Base-by-base conservation (phyloP, 2,888 invertebrate genomes). In the Lasius fuliginosus region DNA sequence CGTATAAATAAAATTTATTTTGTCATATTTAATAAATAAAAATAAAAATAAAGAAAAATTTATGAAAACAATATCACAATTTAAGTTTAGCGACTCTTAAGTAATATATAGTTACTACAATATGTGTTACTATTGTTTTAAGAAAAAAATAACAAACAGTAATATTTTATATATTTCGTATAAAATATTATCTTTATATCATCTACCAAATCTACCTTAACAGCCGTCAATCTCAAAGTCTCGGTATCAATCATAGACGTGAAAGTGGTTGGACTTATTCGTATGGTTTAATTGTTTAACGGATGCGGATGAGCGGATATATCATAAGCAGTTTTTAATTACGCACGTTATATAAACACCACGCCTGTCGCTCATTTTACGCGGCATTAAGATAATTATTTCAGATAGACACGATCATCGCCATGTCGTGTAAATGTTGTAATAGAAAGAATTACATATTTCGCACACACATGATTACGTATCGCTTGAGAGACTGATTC, bases 351-450 rank as follows among this genome's bases (percentile, higher is more conserved):
- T 68, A n/a, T 58, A 79, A 79, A 15, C 6, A 27, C 5, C 18
- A 23, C 49, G 58, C 23, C 6, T 46, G 33, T 58, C 67, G n/a
- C 3, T 65, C 27, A 23, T 77, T 23, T 23, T 68, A 68, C 40
- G 40, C 8, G 23, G 23, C 23, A 1, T 71, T 71, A 42, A 15
- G 18, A 79, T 46, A 46, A 42, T 58, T 58, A 30, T 18, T 42
- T 56, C 15, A 58, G 71, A 30, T 3, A 4, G 42, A 69, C 56
- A 42, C 23, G 40, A 60, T 8, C 23, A 58, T 23, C 23, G 30
- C 42, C n/a, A 58, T 69, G n/a, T 68, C 23, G 71, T 42, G 46
- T 36, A 62, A 75, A 49, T 18, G 62, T 33, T 79, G 71, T 33
- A 49, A 77, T 58, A 56, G 56, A 23, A 42, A 42, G 58, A 71